Base-by-base conservation (phyloP, 2,888 invertebrate species). In the Dryocosmus kuriphilus region DNA sequence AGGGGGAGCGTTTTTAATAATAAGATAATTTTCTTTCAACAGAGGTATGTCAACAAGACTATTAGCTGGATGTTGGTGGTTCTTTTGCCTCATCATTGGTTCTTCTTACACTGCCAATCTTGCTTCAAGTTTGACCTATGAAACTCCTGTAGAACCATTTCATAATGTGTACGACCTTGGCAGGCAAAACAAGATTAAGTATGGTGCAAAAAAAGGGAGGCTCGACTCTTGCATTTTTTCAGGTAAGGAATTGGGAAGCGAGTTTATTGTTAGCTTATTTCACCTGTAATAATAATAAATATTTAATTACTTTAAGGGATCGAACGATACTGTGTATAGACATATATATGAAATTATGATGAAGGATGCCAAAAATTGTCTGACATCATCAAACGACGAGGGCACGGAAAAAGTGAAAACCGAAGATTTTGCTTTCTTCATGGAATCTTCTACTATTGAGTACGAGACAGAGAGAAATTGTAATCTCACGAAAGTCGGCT, bases 21-120 rank as follows among this genome's bases (percentile, higher is more conserved):
- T 14, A 41, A 16, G 41, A 41, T 30, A 19, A 30, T 22, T 51
- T 51, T n/a, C 51, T 51, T 51, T 51, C n/a, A 51, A 76, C 86
- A 97, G 98, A 87, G 97, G 98, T 2, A 95, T 96, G 22, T 98
- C 97, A 0, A 98, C 98, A 0, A 93, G 98, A 79, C 95, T 97
- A 92, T 95, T 97, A 16, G 97, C 97, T 7, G 96, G 96, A 79
- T 95, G 95, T 86, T 96, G 96, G 97, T 67, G 85, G 97, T 96
- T 96, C 97, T 97, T 97, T 89, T 96, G 96, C 0, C 92, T 98
- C 27, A 97, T 98, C 86, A 96, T 97, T 94, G 96, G 97, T 0
- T 95, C 96, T 0, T 97, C 97, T 0, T 98, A 98, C 88, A 98
- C 98, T 0, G 98, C 98, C 11, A 98, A 98, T 92, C 93, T 98